These are phyloP conservation scores for Cynocephalus volans DNA, from an alignment of 2,113 vertebrate genomes.

Conservation along the genomic window DNA sequence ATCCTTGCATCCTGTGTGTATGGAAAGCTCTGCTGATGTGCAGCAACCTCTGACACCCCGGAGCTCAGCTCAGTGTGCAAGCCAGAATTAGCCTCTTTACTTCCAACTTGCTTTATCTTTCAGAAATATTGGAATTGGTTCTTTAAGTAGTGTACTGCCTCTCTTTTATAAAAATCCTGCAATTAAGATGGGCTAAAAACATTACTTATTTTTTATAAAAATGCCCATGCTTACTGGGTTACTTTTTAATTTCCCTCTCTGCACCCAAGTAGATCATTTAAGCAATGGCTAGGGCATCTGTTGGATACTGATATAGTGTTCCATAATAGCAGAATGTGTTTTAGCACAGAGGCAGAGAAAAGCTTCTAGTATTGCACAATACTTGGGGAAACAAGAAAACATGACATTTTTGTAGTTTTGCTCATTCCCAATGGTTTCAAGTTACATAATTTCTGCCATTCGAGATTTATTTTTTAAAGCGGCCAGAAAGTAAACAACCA, in stretches of 20 bases:
- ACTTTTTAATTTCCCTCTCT: constrained; percentile 71
- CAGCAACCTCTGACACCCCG: background rate
- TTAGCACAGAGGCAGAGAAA: constrained; percentile 35
- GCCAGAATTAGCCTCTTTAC: background rate
- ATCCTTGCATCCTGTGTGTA: constrained; percentile 21
- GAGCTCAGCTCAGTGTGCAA: constrained; percentile 22
- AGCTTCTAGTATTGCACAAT: background rate
- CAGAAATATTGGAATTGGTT: background rate
- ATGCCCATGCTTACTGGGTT: constrained; percentile 18
- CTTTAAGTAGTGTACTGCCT: constrained; percentile 59
- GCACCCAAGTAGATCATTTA: constrained; percentile 44
- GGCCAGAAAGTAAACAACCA: background rate
- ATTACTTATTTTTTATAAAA: background rate
- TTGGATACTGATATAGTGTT: background rate
- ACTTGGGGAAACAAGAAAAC: background rate
- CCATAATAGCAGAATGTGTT: constrained; percentile 35
- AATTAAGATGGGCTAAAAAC: constrained; percentile 64
- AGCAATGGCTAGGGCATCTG: constrained; percentile 49
- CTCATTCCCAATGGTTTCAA: background rate
- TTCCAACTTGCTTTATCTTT: constrained; percentile 16
- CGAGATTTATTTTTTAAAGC: constrained; percentile 41
- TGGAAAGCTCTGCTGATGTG: constrained; percentile 45
- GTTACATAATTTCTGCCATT: constrained; percentile 29
- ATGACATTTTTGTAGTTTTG: background rate
- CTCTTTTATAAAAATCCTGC: constrained; percentile 37